Evolutionary conservation across 2,797 vertebrate genomes (phyloP).

Genomic region (Hybognathus amarus): DNA sequence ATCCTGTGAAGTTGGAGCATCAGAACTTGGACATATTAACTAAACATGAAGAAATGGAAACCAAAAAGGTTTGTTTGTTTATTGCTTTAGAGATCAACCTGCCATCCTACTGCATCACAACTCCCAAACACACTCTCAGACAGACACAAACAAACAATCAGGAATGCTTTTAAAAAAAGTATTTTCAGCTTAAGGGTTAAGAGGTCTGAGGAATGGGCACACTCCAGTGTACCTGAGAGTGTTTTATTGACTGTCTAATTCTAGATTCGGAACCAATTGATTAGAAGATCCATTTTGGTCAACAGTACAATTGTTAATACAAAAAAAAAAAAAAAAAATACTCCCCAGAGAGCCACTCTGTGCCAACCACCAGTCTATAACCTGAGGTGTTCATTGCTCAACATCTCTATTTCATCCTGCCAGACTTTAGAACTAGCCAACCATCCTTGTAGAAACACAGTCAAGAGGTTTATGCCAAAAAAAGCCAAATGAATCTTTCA

Average conservation of each 20-base stretch:
- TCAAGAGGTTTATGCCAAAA: background rate
- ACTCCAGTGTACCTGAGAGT: slow-evolving; percentile 42
- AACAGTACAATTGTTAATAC: background rate
- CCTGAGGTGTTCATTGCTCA: background rate
- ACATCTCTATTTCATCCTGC: no score
- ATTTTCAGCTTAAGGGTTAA: slow-evolving; percentile 25
- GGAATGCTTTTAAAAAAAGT: slow-evolving; percentile 49
- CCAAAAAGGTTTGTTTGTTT: slow-evolving; percentile 32
- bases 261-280: slow-evolving; percentile 67
- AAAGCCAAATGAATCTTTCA: background rate
- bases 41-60: slow-evolving; percentile 43
- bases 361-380: background rate
- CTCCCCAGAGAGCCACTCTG: background rate
- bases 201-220: slow-evolving; percentile 56
- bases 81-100: slow-evolving; percentile 57
- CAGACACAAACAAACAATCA: slow-evolving; percentile 6
- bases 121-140: background rate
- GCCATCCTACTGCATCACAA: slow-evolving; percentile 33
- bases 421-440: background rate
- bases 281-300: slow-evolving; percentile 46
- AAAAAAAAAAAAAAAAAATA: background rate
- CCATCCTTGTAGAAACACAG: background rate
- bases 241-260: slow-evolving; percentile 33
- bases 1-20: slow-evolving; percentile 16
- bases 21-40: slow-evolving; percentile 22